phyloP scores from a whole-genome alignment of 2,797 vertebrate species.

The Thalassophryne amazonica region DNA sequence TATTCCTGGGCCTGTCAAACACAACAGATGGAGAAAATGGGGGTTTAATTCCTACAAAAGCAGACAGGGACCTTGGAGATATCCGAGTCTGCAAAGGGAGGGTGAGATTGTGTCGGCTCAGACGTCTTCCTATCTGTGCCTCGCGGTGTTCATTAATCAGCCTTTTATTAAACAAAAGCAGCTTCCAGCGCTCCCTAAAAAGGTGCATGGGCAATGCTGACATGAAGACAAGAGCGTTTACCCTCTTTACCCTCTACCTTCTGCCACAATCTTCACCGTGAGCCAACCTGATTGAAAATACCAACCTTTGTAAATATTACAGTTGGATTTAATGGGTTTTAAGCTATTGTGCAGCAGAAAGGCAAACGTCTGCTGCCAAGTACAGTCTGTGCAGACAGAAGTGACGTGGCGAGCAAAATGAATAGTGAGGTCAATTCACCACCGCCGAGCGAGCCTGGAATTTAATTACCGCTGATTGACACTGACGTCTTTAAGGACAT shows the following conservation, averaged over 20 bases:
- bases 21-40: constrained; percentile 27
- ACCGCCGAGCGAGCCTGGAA: constrained; percentile 28
- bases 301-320: constrained; percentile 50
- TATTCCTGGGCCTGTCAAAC: constrained; percentile 29
- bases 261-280: constrained; percentile 31
- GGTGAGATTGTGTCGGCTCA: constrained; percentile 14
- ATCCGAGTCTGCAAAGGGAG: constrained; percentile 15
- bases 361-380: constrained; percentile 40
- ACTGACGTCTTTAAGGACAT: constrained; percentile 42
- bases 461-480: constrained; percentile 62
- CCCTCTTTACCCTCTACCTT: constrained; percentile 50
- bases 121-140: constrained; percentile 22
- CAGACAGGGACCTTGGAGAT: constrained; percentile 23
- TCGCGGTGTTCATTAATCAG: constrained; percentile 68
- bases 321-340: constrained; percentile 40
- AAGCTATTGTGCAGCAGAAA: constrained; percentile 40
- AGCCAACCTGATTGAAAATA: constrained; percentile 52
- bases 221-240: constrained; percentile 69
- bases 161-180: constrained; percentile 70
- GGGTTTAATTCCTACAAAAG: constrained; percentile 34
- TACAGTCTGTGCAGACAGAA: constrained; percentile 24
- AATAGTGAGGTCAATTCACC: constrained; percentile 50
- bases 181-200: constrained; percentile 62
- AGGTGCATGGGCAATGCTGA: constrained; percentile 69
- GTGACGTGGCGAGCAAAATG: constrained; percentile 25